Base-by-base conservation (phyloP, 2,888 invertebrate genomes). In the Cataglyphis rosenhaueri region DNA sequence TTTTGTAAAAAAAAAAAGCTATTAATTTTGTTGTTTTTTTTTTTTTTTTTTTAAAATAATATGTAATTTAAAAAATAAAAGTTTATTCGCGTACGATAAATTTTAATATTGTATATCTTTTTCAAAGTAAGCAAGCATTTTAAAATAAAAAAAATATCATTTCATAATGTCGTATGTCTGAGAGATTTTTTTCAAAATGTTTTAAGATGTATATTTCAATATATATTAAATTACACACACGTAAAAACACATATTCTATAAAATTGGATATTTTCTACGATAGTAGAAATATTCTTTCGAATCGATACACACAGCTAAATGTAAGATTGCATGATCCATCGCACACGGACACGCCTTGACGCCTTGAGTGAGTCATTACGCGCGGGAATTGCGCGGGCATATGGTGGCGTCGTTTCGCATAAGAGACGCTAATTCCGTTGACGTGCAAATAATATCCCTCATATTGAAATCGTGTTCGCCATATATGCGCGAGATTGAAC, bases 321-420 rank as follows among this genome's bases (percentile, higher is more conserved):
- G 68, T 68, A 57, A n/a, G 32, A 74, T 74, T 29, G 61, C 62
- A 74, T 57, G 68, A 76, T 55, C 25, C 12, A 29, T 18, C 38
- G 38, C 35, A 29, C 35, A 32, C 29, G 10, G 66, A 15, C 55
- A 68, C 55, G 38, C 76, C 76, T 76, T 29, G 68, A n/a, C 38
- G 29, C 55, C n/a, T 62, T 62, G 29, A 29, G 4, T 76, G 76
- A 78, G 9, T 68, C 55, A 78, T 78, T 78, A 78, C 68, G 25
- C 55, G 55, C 10, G 76, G 68, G 68, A 68, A 78, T 76, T 76
- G 57, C 29, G n/a, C 68, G 21, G 29, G n/a, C 35, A 41, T 38
- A 57, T n/a, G 38, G 25, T 48, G 41, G 52, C 29, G 44, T 35
- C 15, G 76, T 44, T 66, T 66, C 15, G 68, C 57, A 15, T 41